phyloP scores from a whole-genome alignment of 2,797 vertebrate species.

The Crocodylus rhombifer region DNA sequence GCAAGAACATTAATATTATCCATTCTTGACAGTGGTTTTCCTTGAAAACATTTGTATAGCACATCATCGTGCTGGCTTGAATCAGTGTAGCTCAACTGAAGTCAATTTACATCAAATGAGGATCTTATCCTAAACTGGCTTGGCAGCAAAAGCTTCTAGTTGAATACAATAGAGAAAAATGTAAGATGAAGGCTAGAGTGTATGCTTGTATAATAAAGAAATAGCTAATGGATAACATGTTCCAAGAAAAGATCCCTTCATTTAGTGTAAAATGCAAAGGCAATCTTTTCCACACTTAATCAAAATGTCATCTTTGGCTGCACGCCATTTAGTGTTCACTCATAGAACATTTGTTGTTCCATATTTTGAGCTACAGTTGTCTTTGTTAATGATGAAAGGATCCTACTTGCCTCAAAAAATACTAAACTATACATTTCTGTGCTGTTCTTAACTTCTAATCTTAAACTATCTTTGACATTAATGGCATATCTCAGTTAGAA shows the following conservation, averaged over 20 bases:
- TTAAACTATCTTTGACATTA: not conserved
- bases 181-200: not conserved
- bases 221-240: not conserved
- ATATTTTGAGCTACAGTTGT: not conserved
- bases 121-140: not conserved
- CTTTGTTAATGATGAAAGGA: not conserved
- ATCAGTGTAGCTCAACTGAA: not conserved
- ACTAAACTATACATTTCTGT: not conserved
- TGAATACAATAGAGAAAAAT: not conserved
- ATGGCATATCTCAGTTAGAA: not conserved
- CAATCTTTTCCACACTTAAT: not conserved
- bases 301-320: not conserved
- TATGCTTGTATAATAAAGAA: constrained; percentile 8
- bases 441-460: not conserved
- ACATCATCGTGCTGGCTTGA: not conserved
- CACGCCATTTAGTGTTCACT: not conserved
- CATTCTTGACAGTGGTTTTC: not conserved
- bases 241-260: not conserved
- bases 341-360: not conserved
- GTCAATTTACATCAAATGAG: not conserved
- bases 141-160: not conserved
- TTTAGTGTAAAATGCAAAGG: constrained; percentile 26
- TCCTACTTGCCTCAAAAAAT: rapidly evolving
- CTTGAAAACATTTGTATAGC: not conserved
- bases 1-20: not conserved